A percentile compares a stretch with the other conserved stretches of the same genome.
These are phyloP conservation scores for Labeo rohita DNA, from an alignment of 2,113 vertebrate genomes.

Conservation along the genomic window DNA sequence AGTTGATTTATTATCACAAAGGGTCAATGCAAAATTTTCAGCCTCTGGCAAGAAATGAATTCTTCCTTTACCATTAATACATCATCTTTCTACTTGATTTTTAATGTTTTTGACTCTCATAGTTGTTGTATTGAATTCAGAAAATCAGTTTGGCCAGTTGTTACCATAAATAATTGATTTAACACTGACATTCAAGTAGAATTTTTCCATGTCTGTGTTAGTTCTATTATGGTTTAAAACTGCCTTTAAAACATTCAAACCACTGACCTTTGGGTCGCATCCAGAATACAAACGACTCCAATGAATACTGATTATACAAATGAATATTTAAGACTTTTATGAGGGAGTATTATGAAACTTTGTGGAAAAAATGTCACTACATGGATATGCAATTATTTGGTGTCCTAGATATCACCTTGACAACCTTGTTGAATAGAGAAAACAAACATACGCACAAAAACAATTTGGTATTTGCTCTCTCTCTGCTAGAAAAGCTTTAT, in stretches of 20 bases:
- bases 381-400: constrained; percentile 71
- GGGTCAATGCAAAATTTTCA: constrained; percentile 46
- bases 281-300: background rate
- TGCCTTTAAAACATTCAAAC: background rate
- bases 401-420: constrained; percentile 53
- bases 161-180: constrained; percentile 17
- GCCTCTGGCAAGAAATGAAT: constrained; percentile 43
- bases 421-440: constrained; percentile 56
- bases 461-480: constrained; percentile 38
- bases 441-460: constrained; percentile 61
- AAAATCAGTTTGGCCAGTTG: constrained; percentile 26
- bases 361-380: background rate
- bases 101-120: constrained; percentile 49
- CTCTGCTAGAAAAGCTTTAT: constrained; percentile 39
- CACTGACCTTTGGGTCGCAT: constrained; percentile 13
- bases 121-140: constrained; percentile 73
- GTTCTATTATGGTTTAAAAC: constrained; percentile 6
- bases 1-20: constrained; percentile 53
- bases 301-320: constrained; percentile 19
- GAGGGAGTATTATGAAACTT: background rate
- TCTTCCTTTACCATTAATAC: background rate
- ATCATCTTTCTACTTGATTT: constrained; percentile 33
- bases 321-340: background rate
- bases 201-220: background rate
- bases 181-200: background rate